Evolutionary conservation across 2,797 vertebrate genomes (phyloP), one percentile per base, ranked within the genome.

Genomic region (Lagodon rhomboides): DNA sequence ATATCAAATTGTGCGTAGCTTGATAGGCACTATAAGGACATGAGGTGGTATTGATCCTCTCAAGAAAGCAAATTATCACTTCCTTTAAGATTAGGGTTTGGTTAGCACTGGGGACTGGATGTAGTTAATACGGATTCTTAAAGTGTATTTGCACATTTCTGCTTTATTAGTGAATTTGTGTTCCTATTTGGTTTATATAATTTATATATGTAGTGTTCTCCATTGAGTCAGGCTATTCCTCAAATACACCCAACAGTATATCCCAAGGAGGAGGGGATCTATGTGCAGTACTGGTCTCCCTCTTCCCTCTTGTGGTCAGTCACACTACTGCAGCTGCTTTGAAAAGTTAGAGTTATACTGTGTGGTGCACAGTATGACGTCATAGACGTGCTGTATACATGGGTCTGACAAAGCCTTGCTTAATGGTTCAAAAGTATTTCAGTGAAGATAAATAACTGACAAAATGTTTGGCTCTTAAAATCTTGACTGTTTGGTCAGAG

Each of bases 231-330:
- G 43, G 3, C 2, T 61, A 50, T 56, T 50, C 47, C 50, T 17
- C 38, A 68, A 58, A 18, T 53, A 68, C 60, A 68, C 78, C 49
- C 34, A 80, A 20, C 18, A 58, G 50, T 53, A 20, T 25, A 25
- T 55, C 38, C 60, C 50, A 46, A 55, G 44, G 47, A 63, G 49
- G 47, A 61, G 46, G 38, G 62, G 22, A 41, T 20, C 44, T 54
- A 64, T 53, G 46, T 34, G 5, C 1, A 70, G 34, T 44, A 12
- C 44, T 73, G 20, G 74, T 80, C 53, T 78, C 61, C 18, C 60
- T 83, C 68, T 46, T 74, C 93, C 91, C 88, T 88, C 93, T 89
- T 82, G 90, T 93, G 93, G 92, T 59, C 46, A 72, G 34, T 81
- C 60, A 15, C 17, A 83, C 13, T 70, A 90, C 60, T 92, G 75